Base-by-base conservation (phyloP, 2,113 vertebrate species). In the Oncorhynchus clarkii region DNA sequence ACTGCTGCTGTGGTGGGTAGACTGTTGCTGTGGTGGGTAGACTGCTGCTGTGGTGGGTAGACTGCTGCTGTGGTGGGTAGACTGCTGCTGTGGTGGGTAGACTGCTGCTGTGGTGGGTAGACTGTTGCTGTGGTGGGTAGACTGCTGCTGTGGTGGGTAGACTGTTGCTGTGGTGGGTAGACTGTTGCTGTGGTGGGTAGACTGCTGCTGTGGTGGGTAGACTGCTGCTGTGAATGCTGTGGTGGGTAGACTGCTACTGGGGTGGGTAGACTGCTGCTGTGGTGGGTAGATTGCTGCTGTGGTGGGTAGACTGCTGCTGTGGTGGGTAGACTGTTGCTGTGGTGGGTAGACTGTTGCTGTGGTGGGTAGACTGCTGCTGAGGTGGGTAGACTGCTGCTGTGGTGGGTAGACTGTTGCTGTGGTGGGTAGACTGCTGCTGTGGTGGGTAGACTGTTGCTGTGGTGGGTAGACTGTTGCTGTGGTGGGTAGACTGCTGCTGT, bases 311-410 rank as follows among this genome's bases (percentile, higher is more conserved):
- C 31, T 31, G 5, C 5, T 31, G 1, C 31, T 31, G 31, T 31
- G 72, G 72, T 6, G 31, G 31, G 31, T 34, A 34, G 34, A 7
- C 31, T 77, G 74, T 54, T 79, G 78, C 39, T 3, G 20, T 84
- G 72, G 72, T 6, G 31, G 31, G 31, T 34, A 34, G 31, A 34
- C 31, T 77, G 74, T 54, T 79, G 79, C 31, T 3, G 20, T 84
- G 72, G 72, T 11, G 39, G 39, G 39, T 45, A 45, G 39, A 45
- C 39, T 45, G 39, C 39, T 45, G 39, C 39, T 45, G 39, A 2
- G 39, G 8, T 11, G 39, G 39, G 39, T 45, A 11, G 39, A 45
- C 39, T 45, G 39, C 8, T 11, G 2, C 39, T 45, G 39, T 11
- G 39, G 39, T 9, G 39, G 39, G 39, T 11, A 45, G 39, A 45